A percentile compares a stretch with the other conserved stretches of the same genome.
Evolutionary conservation across 1,140 invertebrate genomes (phyloP).

Genomic region (Dinothrombium tinctorium): DNA sequence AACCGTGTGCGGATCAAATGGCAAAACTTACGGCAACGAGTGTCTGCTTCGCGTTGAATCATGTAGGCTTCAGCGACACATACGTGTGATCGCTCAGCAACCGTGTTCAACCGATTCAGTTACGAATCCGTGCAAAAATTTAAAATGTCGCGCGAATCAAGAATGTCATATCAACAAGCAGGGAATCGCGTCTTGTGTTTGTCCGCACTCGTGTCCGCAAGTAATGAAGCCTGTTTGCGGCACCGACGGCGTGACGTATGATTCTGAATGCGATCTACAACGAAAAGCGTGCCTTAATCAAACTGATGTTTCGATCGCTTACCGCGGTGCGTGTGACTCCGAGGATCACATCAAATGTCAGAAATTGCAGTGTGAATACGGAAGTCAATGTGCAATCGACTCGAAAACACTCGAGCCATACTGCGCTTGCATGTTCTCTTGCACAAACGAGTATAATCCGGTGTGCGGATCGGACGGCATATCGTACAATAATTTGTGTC

Average conservation of each 20-base stretch:
- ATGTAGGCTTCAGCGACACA: constrained; percentile 38
- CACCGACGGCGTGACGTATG: constrained; percentile 37
- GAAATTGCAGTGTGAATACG: constrained; percentile 41
- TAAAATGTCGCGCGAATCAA: constrained; percentile 44
- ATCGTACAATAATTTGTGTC: constrained; percentile 65
- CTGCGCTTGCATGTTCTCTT: constrained; percentile 53
- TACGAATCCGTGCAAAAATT: constrained; percentile 48
- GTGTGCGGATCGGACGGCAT: constrained; percentile 65
- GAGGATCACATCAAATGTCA: constrained; percentile 31
- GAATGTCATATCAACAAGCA: constrained; percentile 60
- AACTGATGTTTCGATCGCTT: constrained; percentile 39
- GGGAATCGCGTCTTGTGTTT: constrained; percentile 55
- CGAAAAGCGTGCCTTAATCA: constrained; percentile 42
- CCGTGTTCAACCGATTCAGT: constrained; percentile 54
- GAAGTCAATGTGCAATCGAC: constrained; percentile 46
- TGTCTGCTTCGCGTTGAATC: constrained; percentile 49
- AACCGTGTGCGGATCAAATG: constrained; percentile 51
- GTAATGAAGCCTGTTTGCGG: constrained; percentile 45
- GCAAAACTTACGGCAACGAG: constrained; percentile 60
- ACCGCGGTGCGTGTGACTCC: constrained; percentile 44
- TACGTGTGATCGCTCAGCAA: constrained; percentile 50
- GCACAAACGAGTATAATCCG: constrained; percentile 52
- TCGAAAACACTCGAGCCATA: constrained; percentile 30
- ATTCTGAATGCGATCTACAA: constrained; percentile 38
- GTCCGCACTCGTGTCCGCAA: constrained; percentile 42